A percentile compares a stretch with the other conserved stretches of the same genome.
These are phyloP conservation scores for Sander vitreus DNA, from an alignment of 2,113 vertebrate species.

Conservation along the genomic window DNA sequence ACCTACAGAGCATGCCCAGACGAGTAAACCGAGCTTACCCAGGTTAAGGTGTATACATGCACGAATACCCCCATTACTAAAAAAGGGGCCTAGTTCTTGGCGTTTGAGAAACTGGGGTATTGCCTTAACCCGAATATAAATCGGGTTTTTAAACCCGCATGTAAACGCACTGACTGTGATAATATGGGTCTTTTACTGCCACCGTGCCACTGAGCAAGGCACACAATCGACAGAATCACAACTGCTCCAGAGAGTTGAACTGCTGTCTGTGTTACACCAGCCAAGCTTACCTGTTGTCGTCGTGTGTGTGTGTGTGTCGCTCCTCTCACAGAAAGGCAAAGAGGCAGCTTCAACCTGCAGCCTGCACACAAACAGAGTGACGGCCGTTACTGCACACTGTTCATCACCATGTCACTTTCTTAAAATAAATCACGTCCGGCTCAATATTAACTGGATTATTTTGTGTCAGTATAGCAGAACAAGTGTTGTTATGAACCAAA, in stretches of 20 bases:
- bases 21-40: no score
- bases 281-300: conserved; percentile 40
- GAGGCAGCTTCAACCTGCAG: conserved; percentile 23
- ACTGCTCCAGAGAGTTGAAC: not conserved
- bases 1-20: no score
- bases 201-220: conserved; percentile 2
- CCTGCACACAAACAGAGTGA: conserved; percentile 45
- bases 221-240: not conserved
- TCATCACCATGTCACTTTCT: not conserved
- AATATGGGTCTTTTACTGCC: not conserved
- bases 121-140: no score
- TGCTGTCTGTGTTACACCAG: not conserved
- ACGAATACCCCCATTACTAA: no score
- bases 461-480: not conserved
- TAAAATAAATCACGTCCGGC: no score
- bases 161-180: not conserved
- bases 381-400: not conserved
- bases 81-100: no score
- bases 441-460: not conserved
- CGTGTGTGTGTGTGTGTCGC: conserved; percentile 13
- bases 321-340: conserved; percentile 35
- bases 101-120: no score
- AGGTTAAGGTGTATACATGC: no score
- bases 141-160: no score
- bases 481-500: not conserved